phyloP scores from a whole-genome alignment of 2,888 invertebrate species.

The Euproctis similis region DNA sequence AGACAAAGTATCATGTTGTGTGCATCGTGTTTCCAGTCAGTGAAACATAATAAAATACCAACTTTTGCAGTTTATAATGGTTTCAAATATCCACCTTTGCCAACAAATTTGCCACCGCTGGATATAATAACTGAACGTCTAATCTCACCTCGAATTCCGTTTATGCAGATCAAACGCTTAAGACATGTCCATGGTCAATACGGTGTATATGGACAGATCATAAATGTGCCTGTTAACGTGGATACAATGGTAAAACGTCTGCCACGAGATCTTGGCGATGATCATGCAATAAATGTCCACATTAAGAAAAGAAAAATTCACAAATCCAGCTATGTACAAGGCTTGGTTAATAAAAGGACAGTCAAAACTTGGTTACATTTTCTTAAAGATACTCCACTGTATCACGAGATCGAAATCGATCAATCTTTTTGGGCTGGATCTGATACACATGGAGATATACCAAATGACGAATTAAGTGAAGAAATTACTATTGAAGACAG shows the following conservation, averaged over 20 bases:
- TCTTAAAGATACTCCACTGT: conserved; percentile 12
- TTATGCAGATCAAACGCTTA: conserved; percentile 22
- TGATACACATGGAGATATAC: conserved; percentile 18
- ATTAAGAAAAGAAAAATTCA: conserved; percentile 15
- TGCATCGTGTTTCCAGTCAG: conserved; percentile 13
- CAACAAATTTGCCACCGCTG: conserved; percentile 19
- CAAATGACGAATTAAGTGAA: conserved; percentile 13
- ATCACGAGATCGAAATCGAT: conserved; percentile 13
- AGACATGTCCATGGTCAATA: conserved; percentile 17
- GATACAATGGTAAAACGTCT: conserved; percentile 24
- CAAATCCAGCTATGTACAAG: conserved; percentile 17
- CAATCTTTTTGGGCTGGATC: conserved; percentile 17
- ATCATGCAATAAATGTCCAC: conserved; percentile 17
- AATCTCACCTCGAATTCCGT: conserved; percentile 25
- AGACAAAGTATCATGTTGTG: neutral
- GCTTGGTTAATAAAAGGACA: conserved; percentile 2
- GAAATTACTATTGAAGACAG: conserved; percentile 11
- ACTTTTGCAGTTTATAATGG: conserved; percentile 18
- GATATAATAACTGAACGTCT: conserved; percentile 19
- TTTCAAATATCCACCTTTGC: conserved; percentile 23
- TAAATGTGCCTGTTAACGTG: conserved; percentile 25
- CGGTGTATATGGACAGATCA: conserved; percentile 25
- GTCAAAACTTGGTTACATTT: conserved; percentile 21
- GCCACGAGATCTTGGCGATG: conserved; percentile 21
- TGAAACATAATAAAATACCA: conserved; percentile 13